Evolutionary conservation across 2,888 invertebrate genomes (phyloP), one percentile per base, ranked within the genome.

Genomic region (Leistus spinibarbis): DNA sequence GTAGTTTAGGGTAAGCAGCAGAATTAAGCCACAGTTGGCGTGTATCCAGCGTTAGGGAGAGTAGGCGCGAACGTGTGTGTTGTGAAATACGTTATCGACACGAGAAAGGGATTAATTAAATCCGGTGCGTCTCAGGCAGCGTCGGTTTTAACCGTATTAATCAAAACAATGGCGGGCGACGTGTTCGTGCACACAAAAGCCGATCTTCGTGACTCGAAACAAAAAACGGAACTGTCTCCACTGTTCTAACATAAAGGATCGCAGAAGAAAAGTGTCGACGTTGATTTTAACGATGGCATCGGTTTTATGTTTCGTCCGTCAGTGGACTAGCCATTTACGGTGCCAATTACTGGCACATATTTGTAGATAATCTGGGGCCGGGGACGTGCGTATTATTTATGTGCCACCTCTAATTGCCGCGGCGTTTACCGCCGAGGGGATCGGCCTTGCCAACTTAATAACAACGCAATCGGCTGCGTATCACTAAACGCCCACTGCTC

Each of bases 21-120:
- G 40, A 40, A 40, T 40, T 40, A 40, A 40, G 40, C 40, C 40
- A 40, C 40, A 40, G 40, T 40, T 40, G 40, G 40, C 13, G 40
- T 40, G 40, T 40, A 40, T 40, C 40, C 40, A 13, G 40, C 13
- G 7, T 40, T 40, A 40, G 22, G 20, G 60, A 20, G 13, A 60
- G 22, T 20, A 22, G 54, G 54, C 17, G 60, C 22, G 17, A 27
- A 27, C 20, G 65, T 53, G 71, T 72, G 23, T 72, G 65, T 72
- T 56, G 57, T 56, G 65, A 67, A 73, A 73, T 57, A 73, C 67
- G 73, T 73, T 73, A 73, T 73, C 73, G 73, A 73, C 73, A 73
- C 73, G 73, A 73, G 67, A 73, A 73, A 73, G 60, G 73, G 73
- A 73, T 73, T 73, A 73, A 73, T 73, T 73, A 73, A 73, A 73